These are phyloP conservation scores for Crossocerus cetratus DNA, from an alignment of 2,888 invertebrate species.

Conservation along the genomic window DNA sequence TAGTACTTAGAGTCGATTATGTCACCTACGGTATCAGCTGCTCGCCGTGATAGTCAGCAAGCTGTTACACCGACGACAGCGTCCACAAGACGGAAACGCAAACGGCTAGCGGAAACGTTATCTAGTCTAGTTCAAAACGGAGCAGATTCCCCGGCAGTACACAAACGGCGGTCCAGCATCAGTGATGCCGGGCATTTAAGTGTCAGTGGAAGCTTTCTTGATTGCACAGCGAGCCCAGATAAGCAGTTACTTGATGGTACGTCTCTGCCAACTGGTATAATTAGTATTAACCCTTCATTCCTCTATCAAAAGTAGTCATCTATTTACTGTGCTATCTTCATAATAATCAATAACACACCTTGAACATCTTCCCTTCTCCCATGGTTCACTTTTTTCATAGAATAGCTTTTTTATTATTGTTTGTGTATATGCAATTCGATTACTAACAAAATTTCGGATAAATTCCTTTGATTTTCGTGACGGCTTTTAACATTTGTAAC, in stretches of 20 bases:
- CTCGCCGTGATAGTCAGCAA: constrained; percentile 79
- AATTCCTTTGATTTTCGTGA: constrained; percentile 6
- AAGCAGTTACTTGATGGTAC: constrained; percentile 77
- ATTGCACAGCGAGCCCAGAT: constrained; percentile 91
- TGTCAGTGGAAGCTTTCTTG: constrained; percentile 92
- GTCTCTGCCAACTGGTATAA: constrained; percentile 22
- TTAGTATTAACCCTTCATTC: neutral
- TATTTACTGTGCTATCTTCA: neutral
- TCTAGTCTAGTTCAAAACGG: constrained; percentile 80
- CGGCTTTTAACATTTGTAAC: constrained; percentile 17
- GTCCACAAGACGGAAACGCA: constrained; percentile 87
- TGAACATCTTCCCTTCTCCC: constrained; percentile 62
- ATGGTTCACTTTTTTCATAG: constrained; percentile 56
- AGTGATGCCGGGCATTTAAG: constrained; percentile 91
- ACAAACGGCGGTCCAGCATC: constrained; percentile 91
- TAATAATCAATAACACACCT: constrained; percentile 18
- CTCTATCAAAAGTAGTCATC: neutral
- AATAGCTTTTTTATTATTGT: constrained; percentile 20
- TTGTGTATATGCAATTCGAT: neutral
- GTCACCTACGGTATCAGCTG: constrained; percentile 76
- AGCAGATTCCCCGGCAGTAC: constrained; percentile 79
- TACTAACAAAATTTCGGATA: constrained; percentile 36
- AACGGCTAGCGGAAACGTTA: constrained; percentile 83
- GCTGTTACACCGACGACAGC: constrained; percentile 77
- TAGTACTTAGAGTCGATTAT: constrained; percentile 78